Percentiles rank a stretch among this genome's conserved stretches.
phyloP scores from a whole-genome alignment of 1,140 invertebrate genomes.

The Papilio polyxenes region DNA sequence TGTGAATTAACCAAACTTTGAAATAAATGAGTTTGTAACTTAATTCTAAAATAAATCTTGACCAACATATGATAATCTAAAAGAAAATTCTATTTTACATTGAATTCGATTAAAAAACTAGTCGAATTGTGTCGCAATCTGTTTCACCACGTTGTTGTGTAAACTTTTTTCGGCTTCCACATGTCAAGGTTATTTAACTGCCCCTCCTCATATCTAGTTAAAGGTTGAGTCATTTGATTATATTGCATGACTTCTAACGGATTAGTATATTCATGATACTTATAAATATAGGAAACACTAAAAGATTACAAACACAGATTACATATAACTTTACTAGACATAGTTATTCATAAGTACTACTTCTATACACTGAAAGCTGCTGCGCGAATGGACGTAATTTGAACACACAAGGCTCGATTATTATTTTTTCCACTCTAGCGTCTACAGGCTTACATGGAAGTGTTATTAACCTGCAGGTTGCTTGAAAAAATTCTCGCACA shows the following conservation, averaged over 20 bases:
- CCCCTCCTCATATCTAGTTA: constrained; percentile 29
- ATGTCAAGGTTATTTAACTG: constrained; percentile 31
- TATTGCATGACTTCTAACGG: constrained; percentile 4
- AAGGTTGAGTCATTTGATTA: constrained; percentile 24
- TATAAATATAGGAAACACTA: background rate
- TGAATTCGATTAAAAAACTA: constrained; percentile 28
- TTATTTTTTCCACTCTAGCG: background rate
- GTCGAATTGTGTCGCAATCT: constrained; percentile 28
- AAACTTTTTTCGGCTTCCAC: constrained; percentile 25
- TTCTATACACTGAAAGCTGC: background rate
- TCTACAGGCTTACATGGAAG: background rate
- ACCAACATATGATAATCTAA: background rate
- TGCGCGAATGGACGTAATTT: constrained; percentile 15
- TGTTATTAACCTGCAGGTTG: background rate
- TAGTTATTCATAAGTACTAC: background rate
- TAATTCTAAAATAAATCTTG: background rate
- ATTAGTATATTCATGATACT: background rate
- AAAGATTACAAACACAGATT: background rate
- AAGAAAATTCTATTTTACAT: constrained; percentile 14
- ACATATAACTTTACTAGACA: constrained; percentile 4
- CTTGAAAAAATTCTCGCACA: background rate
- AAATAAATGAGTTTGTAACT: background rate
- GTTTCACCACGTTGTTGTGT: constrained; percentile 32
- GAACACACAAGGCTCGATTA: background rate
- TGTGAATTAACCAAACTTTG: background rate